Percentiles rank a stretch among this genome's conserved stretches.
These are phyloP conservation scores for Lepus europaeus DNA, from an alignment of 2,113 vertebrate species.

Conservation along the genomic window DNA sequence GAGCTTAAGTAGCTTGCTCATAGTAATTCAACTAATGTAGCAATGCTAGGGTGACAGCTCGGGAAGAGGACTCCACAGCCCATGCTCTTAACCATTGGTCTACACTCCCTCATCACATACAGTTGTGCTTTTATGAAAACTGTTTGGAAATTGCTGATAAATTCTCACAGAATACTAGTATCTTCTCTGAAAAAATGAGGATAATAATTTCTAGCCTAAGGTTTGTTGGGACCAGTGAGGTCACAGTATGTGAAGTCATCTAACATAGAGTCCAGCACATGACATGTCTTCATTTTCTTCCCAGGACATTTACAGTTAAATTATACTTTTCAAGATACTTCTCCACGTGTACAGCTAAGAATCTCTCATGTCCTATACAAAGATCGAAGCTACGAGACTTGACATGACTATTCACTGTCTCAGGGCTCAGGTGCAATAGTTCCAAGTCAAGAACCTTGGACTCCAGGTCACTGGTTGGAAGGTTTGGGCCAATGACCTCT, in stretches of 20 bases:
- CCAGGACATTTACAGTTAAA: not conserved
- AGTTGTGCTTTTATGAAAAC: not conserved
- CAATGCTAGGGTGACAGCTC: too few species aligned
- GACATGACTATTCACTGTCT: not conserved
- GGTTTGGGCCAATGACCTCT: not conserved
- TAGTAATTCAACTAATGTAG: not conserved
- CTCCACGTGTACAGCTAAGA: not conserved
- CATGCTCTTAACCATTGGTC: not conserved
- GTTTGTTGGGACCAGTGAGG: not conserved
- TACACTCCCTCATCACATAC: not conserved
- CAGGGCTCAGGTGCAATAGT: not conserved
- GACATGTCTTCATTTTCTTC: not conserved
- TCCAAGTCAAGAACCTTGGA: not conserved
- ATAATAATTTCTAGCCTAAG: not conserved
- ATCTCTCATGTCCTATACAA: not conserved
- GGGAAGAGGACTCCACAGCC: not conserved
- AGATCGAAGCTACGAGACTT: not conserved
- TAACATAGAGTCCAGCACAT: not conserved
- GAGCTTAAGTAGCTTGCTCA: not conserved
- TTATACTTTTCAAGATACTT: not conserved
- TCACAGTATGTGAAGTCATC: not conserved
- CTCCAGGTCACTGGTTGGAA: not conserved
- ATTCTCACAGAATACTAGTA: not conserved
- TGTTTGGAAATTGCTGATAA: not conserved
- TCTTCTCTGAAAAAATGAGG: not conserved